Evolutionary conservation across 37 sponge, comb jelly and placozoan species (phyloP).

Genomic region (Cladorhizidae sp.): DNA sequence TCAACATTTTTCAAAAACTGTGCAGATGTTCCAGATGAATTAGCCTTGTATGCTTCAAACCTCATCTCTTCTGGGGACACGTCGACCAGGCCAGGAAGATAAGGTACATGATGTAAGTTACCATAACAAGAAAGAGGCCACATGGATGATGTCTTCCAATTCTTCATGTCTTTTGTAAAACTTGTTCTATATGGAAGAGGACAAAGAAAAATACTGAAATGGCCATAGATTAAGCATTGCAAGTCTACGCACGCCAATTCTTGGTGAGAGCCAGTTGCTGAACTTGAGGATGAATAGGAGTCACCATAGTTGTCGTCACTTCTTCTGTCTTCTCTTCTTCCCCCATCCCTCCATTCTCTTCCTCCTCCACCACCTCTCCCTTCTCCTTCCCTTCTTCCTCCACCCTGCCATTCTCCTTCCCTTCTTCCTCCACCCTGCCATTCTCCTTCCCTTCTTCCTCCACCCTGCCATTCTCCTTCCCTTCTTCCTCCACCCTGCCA

Average conservation of each 20-base stretch:
- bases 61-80: conserved; percentile 69
- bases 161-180: conserved; percentile 50
- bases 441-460: too few relatives aligned
- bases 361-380: too few relatives aligned
- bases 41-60: conserved; percentile 66
- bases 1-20: not conserved
- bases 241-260: not conserved
- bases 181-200: conserved; percentile 5
- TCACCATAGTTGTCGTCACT: not conserved
- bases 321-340: too few relatives aligned
- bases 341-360: too few relatives aligned
- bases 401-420: too few relatives aligned
- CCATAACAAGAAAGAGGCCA: conserved; percentile 79
- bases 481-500: not conserved
- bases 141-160: conserved; percentile 38
- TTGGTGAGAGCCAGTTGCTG: not conserved
- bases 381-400: too few relatives aligned
- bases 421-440: too few relatives aligned
- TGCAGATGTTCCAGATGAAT: not conserved
- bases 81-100: conserved; percentile 53
- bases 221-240: not conserved
- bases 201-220: not conserved
- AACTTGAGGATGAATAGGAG: not conserved
- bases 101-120: not conserved
- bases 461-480: too few relatives aligned